A percentile compares a stretch with the other conserved stretches of the same genome.
Evolutionary conservation across 2,797 vertebrate species (phyloP).

Genomic region (Hozukius guyotensis): DNA sequence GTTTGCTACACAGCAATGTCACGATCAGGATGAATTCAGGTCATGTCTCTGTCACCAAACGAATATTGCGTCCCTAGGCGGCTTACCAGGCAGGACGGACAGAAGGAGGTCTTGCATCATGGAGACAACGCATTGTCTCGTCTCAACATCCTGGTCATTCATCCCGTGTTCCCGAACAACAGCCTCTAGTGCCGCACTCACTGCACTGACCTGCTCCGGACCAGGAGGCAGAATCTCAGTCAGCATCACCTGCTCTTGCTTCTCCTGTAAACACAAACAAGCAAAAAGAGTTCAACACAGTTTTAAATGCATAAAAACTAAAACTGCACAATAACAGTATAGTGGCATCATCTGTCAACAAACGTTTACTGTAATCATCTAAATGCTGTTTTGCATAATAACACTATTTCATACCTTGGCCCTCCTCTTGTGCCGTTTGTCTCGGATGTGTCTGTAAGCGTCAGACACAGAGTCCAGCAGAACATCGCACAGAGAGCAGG

Average conservation of each 20-base stretch:
- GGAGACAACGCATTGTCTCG: slow-evolving; percentile 81
- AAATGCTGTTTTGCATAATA: neutral
- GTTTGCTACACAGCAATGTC: neutral
- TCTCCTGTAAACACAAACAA: slow-evolving; percentile 80
- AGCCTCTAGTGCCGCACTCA: slow-evolving; percentile 84
- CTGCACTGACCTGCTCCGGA: slow-evolving; percentile 84
- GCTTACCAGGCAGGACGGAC: slow-evolving; percentile 88
- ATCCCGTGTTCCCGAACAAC: slow-evolving; percentile 87
- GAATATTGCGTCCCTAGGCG: neutral
- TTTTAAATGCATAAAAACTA: neutral
- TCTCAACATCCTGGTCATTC: slow-evolving; percentile 84
- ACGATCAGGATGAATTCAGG: neutral
- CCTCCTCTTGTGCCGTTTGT: slow-evolving; percentile 91
- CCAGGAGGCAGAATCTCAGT: slow-evolving; percentile 87
- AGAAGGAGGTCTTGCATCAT: slow-evolving; percentile 87
- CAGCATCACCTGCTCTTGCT: slow-evolving; percentile 88
- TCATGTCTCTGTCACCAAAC: neutral
- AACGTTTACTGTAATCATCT: neutral
- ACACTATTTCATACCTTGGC: slow-evolving; percentile 81
- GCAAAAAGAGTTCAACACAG: neutral
- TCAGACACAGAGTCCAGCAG: slow-evolving; percentile 88
- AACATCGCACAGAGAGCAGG: slow-evolving; percentile 88
- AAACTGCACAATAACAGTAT: neutral
- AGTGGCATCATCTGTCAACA: neutral
- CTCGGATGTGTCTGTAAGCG: slow-evolving; percentile 91